phyloP scores from a whole-genome alignment of 2,888 invertebrate genomes.

The Acleris laterana region DNA sequence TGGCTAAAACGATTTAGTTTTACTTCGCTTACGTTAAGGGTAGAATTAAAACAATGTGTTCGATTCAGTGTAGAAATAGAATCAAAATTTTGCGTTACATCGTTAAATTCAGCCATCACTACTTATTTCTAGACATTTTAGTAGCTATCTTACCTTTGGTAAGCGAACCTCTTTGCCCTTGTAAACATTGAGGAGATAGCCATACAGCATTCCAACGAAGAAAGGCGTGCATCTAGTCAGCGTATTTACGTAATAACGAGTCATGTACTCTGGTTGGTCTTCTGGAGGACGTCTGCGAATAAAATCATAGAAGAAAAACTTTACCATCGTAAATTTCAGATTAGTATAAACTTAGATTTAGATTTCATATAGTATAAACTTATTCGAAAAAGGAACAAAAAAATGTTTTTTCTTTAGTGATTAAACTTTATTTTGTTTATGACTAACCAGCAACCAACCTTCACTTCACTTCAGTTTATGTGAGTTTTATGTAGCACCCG shows the following conservation, averaged over 20 bases:
- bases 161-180: conserved; percentile 48
- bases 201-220: conserved; percentile 65
- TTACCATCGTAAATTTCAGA: neutral
- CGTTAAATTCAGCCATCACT: too few relatives aligned
- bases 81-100: neutral
- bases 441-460: too few relatives aligned
- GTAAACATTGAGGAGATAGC: conserved; percentile 59
- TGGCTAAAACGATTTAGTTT: too few relatives aligned
- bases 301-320: neutral
- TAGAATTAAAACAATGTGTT: neutral
- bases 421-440: too few relatives aligned
- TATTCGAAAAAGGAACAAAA: too few relatives aligned
- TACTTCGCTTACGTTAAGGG: too few relatives aligned
- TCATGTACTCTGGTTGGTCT: conserved; percentile 43
- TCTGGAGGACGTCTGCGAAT: conserved; percentile 39
- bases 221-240: conserved; percentile 62
- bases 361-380: too few relatives aligned
- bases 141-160: conserved; percentile 49
- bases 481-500: too few relatives aligned
- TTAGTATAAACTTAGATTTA: too few relatives aligned
- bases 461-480: too few relatives aligned
- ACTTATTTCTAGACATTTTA: neutral
- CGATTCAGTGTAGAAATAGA: neutral
- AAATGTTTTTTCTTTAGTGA: too few relatives aligned
- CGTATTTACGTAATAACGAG: conserved; percentile 58